phyloP scores from a whole-genome alignment of 2,797 vertebrate species.

The Australoheros facetus region DNA sequence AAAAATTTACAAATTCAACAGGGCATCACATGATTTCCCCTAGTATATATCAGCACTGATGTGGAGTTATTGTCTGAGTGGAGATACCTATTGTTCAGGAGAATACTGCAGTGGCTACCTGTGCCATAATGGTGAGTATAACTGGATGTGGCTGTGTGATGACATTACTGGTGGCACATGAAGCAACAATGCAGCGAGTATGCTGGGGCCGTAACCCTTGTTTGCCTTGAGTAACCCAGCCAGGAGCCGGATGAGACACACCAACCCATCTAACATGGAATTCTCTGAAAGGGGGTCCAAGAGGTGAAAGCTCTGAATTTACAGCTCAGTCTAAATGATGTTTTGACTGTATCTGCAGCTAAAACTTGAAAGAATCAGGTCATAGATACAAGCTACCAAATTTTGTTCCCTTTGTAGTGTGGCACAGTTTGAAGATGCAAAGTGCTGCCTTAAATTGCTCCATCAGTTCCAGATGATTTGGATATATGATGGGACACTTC shows the following conservation, averaged over 20 bases:
- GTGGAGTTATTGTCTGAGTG: too few relatives aligned
- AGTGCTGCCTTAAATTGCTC: too few relatives aligned
- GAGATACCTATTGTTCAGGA: too few relatives aligned
- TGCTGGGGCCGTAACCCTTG: not conserved
- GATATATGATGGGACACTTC: not conserved
- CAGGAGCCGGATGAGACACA: not conserved
- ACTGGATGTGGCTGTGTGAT: too few relatives aligned
- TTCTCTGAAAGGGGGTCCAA: not conserved
- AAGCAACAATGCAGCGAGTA: too few relatives aligned
- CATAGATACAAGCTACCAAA: not conserved
- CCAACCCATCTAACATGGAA: not conserved
- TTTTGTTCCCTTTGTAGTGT: not conserved
- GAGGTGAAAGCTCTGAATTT: not conserved
- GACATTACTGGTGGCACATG: too few relatives aligned
- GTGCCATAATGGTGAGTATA: too few relatives aligned
- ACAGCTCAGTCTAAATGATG: not conserved
- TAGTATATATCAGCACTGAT: too few relatives aligned
- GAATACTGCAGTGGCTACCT: too few relatives aligned
- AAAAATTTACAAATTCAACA: too few relatives aligned
- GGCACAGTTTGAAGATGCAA: not conserved
- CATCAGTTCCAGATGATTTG: not conserved
- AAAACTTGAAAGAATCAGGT: not conserved
- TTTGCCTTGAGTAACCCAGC: not conserved
- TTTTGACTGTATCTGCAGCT: not conserved
- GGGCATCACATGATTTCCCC: too few relatives aligned